A percentile compares a stretch with the other conserved stretches of the same genome.
Conservation (phyloP, 1,140 invertebrate genomes). For the Bombus sylvicola region DNA sequence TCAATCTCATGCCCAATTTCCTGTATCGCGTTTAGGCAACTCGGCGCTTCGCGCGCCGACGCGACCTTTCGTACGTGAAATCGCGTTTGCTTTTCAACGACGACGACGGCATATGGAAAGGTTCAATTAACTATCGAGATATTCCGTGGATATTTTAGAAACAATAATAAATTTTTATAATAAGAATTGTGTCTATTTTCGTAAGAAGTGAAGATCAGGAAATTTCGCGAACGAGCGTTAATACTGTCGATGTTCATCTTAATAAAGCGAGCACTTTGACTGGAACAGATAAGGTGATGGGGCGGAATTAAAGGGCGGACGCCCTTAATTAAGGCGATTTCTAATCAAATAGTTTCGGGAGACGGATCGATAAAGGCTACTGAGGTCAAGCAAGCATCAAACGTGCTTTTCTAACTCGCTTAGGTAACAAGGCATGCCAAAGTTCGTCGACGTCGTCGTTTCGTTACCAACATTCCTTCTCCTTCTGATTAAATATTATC, state of each 20-base stretch:
- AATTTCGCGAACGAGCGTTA: background rate
- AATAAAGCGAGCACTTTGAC: conserved; percentile 26
- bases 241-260: background rate
- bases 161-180: no score
- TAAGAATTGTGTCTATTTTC: no score
- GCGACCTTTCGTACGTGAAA: background rate
- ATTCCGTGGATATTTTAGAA: no score
- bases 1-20: conserved; percentile 42
- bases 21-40: background rate
- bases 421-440: background rate
- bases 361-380: background rate
- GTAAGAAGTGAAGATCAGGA: background rate
- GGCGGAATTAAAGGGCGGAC: conserved; percentile 29
- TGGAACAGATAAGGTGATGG: conserved; percentile 34
- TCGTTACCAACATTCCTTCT: background rate
- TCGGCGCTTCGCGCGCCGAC: background rate
- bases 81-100: background rate
- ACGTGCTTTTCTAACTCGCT: background rate
- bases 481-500: background rate
- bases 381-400: conserved; percentile 36
- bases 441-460: background rate
- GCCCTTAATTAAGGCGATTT: conserved; percentile 56
- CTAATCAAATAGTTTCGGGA: conserved; percentile 56
- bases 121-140: no score
- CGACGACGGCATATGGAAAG: no score